Evolutionary conservation across 2,888 invertebrate genomes (phyloP), one percentile per base, ranked within the genome.

Genomic region (Invenusta paracnida): DNA sequence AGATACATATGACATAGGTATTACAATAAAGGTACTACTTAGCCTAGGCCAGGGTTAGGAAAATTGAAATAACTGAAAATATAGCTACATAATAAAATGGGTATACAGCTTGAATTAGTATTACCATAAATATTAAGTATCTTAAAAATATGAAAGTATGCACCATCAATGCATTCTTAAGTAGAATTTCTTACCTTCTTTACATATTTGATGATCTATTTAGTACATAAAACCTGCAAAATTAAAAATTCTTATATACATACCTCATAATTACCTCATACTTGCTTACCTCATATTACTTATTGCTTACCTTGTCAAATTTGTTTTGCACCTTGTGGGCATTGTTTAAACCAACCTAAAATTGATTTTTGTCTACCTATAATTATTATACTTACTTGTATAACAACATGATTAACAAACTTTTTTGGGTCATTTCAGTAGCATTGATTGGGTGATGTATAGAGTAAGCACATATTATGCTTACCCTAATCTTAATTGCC

Each of bases 201-300:
- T 48, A 48, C 48, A 73, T 73, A 73, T 73, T 5, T 73, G 5
- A 73, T 73, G 73, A 73, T 73, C 25, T 73, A 73, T 73, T 73
- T 5, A 73, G 73, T 73, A 73, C 73, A 73, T 73, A 73, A 73
- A 73, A 73, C 73, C 73, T 73, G 73, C 73, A 73, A 73, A 73
- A 73, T 73, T 73, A 73, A 73, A 73, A 73, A 23, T 23, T 73
- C 17, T 73, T 48, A 48, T 17, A 11, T 48, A 17, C 48, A 11
- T 48, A 48, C 48, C 48, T 48, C 48, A 48, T 48, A 48, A 48
- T 48, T 48, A 11, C 48, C 48, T 48, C 48, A 48, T 48, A 48
- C 48, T 48, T 48, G 48, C 48, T 48, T 48, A 48, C 48, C 48
- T 48, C 48, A 48, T 48, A 48, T 48, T 48, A 48, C 48, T 48